phyloP scores from a whole-genome alignment of 2,113 vertebrate species.

The Limnothrissa miodon region DNA sequence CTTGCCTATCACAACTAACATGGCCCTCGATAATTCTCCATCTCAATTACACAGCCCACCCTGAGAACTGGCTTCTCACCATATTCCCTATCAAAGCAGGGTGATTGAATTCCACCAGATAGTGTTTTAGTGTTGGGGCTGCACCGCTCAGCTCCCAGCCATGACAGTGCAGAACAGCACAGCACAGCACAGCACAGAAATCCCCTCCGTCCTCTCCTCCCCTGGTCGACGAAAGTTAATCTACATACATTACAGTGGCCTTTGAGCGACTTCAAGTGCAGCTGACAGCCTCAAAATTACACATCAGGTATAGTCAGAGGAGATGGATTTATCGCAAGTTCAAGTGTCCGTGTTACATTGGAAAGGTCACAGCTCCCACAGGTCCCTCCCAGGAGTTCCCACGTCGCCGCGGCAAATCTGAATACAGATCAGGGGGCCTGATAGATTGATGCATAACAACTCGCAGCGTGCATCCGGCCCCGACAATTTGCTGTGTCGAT shows the following conservation, averaged over 20 bases:
- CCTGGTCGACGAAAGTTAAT: conserved; percentile 46
- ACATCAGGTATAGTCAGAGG: conserved; percentile 64
- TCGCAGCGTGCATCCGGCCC: conserved; percentile 61
- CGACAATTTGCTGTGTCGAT: conserved; percentile 45
- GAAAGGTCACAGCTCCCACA: conserved; percentile 64
- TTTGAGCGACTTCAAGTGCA: conserved; percentile 54
- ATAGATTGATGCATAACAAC: conserved; percentile 77
- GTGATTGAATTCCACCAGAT: background rate
- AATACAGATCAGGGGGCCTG: conserved; percentile 69
- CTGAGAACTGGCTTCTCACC: background rate
- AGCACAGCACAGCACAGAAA: background rate
- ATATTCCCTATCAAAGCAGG: background rate
- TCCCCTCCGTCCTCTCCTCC: background rate
- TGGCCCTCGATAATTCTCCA: background rate
- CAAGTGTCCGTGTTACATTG: conserved; percentile 60
- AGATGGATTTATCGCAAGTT: conserved; percentile 67
- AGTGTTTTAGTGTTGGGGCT: background rate
- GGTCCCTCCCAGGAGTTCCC: conserved; percentile 46
- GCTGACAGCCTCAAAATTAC: conserved; percentile 61
- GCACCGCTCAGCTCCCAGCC: background rate
- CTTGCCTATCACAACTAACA: background rate
- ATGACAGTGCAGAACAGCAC: background rate
- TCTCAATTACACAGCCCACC: background rate
- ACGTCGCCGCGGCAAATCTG: conserved; percentile 57
- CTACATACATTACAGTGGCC: conserved; percentile 60